Evolutionary conservation across 1,140 invertebrate species (phyloP), one percentile per base, ranked within the genome.

Genomic region (Diprion similis): DNA sequence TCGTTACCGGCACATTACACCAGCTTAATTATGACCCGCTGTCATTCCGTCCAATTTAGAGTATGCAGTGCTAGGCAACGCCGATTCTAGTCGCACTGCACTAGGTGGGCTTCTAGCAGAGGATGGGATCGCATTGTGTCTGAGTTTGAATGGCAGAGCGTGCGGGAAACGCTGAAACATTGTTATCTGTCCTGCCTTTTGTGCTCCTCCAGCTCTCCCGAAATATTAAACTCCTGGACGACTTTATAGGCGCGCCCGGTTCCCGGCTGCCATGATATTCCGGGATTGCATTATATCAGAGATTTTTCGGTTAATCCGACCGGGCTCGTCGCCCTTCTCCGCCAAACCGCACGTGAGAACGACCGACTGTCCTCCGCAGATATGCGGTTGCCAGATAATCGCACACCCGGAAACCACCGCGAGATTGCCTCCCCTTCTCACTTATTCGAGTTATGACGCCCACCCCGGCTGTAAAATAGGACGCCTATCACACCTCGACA

Each of bases 151-250:
- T 59, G 51, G 11, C n/a, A 15, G 51, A 59, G 51, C 51, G n/a
- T 59, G 51, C 51, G 51, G 51, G 51, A 59, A 59, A 59, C 51
- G 51, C 11, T 59, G 51, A 59, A 59, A 59, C 51, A 59, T 59
- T 59, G 51, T 59, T 59, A 9, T 59, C 51, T 59, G 51, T 59
- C 51, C 7, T 9, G 4, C 51, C 51, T 59, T 59, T 59, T 59
- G 51, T 59, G n/a, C 51, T 59, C 51, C 51, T 17, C 11, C 4
- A 59, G 51, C 51, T 59, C 51, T 59, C 51, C 11, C 51, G 51
- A 59, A 59, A 59, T 59, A 59, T 59, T 59, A 59, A 59, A 59
- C 51, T 59, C 51, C 2, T 6, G 24, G 24, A 37, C 24, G 51
- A 59, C 51, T 59, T 59, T 59, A 59, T 59, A 59, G 51, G 51